Evolutionary conservation across 2,888 invertebrate species (phyloP).

Genomic region (Orthonychiurus folsomi): DNA sequence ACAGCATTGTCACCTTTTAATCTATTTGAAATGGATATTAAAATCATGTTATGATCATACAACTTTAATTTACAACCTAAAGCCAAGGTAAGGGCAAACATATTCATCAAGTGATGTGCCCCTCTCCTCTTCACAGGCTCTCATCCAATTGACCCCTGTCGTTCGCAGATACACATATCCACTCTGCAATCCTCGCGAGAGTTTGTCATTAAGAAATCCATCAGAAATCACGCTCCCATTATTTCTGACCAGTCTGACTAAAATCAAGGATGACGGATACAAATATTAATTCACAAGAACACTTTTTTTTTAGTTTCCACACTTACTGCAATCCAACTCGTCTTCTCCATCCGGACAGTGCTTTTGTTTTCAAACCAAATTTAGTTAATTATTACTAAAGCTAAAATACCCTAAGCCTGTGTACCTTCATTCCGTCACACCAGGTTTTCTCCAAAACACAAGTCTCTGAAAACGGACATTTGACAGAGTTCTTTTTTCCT

Average conservation of each 20-base stretch:
- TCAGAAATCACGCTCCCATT: neutral
- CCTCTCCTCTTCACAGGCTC: neutral
- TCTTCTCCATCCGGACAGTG: conserved; percentile 5
- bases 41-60: no score
- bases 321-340: conserved; percentile 1
- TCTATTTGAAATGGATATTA: no score
- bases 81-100: conserved; percentile 3
- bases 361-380: no score
- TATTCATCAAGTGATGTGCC: neutral
- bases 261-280: neutral
- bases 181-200: conserved; percentile 2
- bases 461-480: conserved; percentile 11
- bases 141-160: neutral
- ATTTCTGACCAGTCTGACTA: neutral
- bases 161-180: neutral
- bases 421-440: conserved; percentile 15
- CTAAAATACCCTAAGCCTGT: neutral
- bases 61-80: neutral
- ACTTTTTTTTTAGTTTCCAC: no score
- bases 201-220: neutral
- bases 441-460: conserved; percentile 11
- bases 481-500: neutral
- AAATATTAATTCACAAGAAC: no score
- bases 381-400: neutral
- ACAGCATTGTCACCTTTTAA: neutral